Evolutionary conservation across 2,113 vertebrate genomes (phyloP).

Genomic region (Anoura caudifer): DNA sequence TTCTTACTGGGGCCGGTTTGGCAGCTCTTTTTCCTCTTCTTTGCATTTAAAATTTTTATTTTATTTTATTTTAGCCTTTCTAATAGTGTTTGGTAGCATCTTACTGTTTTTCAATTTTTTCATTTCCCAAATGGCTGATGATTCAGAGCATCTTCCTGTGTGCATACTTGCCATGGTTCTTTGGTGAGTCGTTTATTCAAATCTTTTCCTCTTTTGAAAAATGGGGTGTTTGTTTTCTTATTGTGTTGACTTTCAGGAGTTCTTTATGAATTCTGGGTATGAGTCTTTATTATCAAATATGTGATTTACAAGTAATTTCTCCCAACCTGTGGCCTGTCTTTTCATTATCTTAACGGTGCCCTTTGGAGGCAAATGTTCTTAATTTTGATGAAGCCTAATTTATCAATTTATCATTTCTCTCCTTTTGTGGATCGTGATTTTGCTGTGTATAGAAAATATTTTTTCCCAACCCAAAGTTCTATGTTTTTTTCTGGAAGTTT

Average conservation of each 20-base stretch:
- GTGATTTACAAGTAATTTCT: neutral
- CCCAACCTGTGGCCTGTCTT: neutral
- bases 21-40: neutral
- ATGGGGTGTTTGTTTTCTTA: neutral
- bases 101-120: neutral
- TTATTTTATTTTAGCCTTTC: neutral
- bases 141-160: neutral
- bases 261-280: conserved; percentile 1
- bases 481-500: conserved; percentile 14
- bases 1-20: neutral
- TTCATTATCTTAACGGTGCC: neutral
- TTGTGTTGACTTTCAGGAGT: neutral
- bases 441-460: neutral
- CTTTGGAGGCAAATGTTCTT: conserved; percentile 13
- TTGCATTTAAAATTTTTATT: neutral
- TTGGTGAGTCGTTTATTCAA: neutral
- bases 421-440: neutral
- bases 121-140: neutral
- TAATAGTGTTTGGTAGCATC: neutral
- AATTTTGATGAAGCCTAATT: conserved; percentile 15
- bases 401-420: neutral
- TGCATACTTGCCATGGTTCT: neutral
- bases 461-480: neutral
- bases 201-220: neutral
- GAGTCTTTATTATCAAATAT: neutral